Evolutionary conservation across 1,140 invertebrate species (phyloP).

Genomic region (Bombus superbus): DNA sequence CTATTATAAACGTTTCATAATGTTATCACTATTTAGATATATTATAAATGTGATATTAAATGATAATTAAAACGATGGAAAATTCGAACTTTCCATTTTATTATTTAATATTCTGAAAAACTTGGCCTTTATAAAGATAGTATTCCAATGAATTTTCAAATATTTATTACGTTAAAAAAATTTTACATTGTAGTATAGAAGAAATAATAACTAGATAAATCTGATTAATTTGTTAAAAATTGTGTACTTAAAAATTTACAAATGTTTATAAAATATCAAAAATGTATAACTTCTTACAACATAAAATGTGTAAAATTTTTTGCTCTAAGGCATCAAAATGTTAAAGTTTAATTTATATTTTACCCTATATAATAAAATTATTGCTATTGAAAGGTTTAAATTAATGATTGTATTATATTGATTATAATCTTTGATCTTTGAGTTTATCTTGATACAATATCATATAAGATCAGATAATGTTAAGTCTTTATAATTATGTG

Average conservation of each 20-base stretch:
- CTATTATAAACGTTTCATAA: slow-evolving; percentile 31
- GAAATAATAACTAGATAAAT: not conserved
- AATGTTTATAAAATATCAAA: too few species aligned
- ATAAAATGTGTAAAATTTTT: not conserved
- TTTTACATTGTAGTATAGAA: not conserved
- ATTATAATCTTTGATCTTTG: not conserved
- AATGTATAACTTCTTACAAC: not conserved
- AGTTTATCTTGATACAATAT: not conserved
- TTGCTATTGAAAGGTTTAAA: too few species aligned
- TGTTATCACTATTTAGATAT: slow-evolving; percentile 5
- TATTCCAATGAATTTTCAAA: not conserved
- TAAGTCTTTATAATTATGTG: not conserved
- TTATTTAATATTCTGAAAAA: not conserved
- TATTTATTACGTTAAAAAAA: not conserved
- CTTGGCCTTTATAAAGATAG: not conserved
- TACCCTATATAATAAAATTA: not conserved
- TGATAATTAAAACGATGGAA: not conserved
- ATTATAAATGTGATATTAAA: not conserved
- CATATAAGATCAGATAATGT: not conserved
- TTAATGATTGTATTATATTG: not conserved
- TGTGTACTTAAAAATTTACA: too few species aligned
- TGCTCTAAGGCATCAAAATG: not conserved
- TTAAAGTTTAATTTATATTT: not conserved
- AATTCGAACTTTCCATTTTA: not conserved
- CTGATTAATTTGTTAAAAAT: not conserved